Evolutionary conservation across 1,140 invertebrate genomes (phyloP), one percentile per base, ranked within the genome.

Genomic region (Euura saliciscinereae): DNA sequence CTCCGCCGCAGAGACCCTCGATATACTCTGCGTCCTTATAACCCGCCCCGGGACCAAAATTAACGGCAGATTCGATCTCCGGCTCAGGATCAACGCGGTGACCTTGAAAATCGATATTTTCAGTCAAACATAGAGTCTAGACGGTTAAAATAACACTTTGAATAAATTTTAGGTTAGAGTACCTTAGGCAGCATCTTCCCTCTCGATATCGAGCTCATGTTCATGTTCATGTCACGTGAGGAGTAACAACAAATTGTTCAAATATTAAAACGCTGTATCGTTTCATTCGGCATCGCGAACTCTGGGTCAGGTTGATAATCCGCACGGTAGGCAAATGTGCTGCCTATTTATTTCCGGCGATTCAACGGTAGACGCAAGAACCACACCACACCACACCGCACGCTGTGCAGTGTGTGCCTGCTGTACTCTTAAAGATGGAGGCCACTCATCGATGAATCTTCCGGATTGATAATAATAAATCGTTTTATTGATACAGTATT

Each of bases 341-440:
- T 74, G 69, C 73, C 69, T 46, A 64, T 67, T 70, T 13, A 65
- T 70, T 66, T 74, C 59, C 65, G 46, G 11, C 45, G 67, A 28
- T 28, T 28, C 1, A 64, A 77, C 77, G 77, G 75, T 45, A 45
- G 75, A 67, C 65, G 51, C 45, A 64, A 43, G 75, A 78, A 78
- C 73, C 71, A 28, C 6, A 64, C 42, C 65, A 1, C 28, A 78
- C 73, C 71, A 28, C 6, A 64, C 42, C 65, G 28, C 28, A 28
- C 28, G 28, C 28, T 28, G 28, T 28, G 28, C 1, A 28, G 28
- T 28, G 28, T 28, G 28, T 28, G 28, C 28, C 28, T 28, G 28
- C 28, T 1, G 28, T 28, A 28, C 28, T 28, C 28, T 28, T 67
- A 75, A 78, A 78, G 69, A 78, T 78, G 77, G 77, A 76, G 70